Base-by-base conservation (phyloP, 2,113 vertebrate genomes). In the Muntiacus reevesi region DNA sequence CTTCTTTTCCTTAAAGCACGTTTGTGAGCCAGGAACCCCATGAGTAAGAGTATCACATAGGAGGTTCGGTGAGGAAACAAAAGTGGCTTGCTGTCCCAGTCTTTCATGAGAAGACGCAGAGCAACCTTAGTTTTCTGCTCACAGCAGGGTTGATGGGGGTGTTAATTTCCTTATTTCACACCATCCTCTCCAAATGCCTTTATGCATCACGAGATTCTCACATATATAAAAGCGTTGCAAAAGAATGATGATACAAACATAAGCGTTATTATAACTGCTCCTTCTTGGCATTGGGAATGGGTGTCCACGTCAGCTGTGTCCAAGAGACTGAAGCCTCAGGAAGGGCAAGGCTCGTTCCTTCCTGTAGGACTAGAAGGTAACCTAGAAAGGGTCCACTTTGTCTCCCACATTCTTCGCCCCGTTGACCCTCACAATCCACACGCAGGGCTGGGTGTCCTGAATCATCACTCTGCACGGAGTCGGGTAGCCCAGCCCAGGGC, bases 201-300 rank as follows among this genome's bases (percentile, higher is more conserved):
- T 21, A 7, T 27, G 12, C 50, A 3, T 19, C 8, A 1, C 19
- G 8, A 90, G 8, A 11, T 3, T 8, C 47, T 57, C 3, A 14
- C 15, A 16, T 6, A 2, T 6, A 4, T 16, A 4, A 11, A 16
- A 6, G 23, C 0, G 2, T 45, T 14, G 1, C n/a, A 1, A 33
- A 0, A 28, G 59, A 23, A 7, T 3, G 16, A 7, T 2, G 2
- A 19, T 12, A 16, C 11, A 7, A 19, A 30, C 23, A 40, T 1
- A 4, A 1, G 10, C 7, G 2, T 13, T 14, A 25, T 30, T 19
- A 3, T 8, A 7, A 21, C 43, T 28, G 7, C 25, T 33, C 21
- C 62, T n/a, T n/a, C 36, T 55, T 19, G 17, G 47, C 55, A 33
- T 5, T n/a, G 52, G 67, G 30, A 27, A 36, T 9, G 6, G 21